These are phyloP conservation scores for Hipposideros larvatus DNA, from an alignment of 2,797 vertebrate species.

Conservation along the genomic window DNA sequence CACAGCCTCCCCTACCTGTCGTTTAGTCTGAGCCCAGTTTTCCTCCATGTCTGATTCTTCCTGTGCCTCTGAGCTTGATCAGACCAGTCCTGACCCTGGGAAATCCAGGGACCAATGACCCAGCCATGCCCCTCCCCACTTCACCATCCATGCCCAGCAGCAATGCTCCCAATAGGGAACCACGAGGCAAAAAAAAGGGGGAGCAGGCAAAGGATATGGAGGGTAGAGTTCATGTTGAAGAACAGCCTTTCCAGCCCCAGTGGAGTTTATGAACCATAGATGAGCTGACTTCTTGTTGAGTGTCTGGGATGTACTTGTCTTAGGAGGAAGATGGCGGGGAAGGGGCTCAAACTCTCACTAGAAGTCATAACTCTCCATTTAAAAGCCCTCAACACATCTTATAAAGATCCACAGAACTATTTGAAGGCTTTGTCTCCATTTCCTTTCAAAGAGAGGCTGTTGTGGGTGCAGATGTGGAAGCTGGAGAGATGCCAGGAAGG, in stretches of 20 bases:
- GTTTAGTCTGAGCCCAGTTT: neutral
- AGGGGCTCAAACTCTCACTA: neutral
- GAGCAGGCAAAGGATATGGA: neutral
- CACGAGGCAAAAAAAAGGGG: neutral
- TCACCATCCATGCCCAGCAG: neutral
- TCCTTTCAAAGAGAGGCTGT: constrained; percentile 48
- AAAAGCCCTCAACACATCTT: neutral
- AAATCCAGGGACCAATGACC: neutral
- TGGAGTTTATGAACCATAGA: neutral
- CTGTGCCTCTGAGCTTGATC: neutral
- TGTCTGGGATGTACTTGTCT: neutral
- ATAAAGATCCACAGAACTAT: constrained; percentile 44
- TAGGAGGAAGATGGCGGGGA: neutral
- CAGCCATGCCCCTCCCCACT: neutral
- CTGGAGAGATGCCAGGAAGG: neutral
- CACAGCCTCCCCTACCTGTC: neutral
- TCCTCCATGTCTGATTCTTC: neutral
- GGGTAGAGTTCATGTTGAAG: neutral
- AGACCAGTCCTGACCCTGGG: neutral
- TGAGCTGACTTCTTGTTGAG: neutral
- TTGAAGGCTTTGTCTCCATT: constrained; percentile 46
- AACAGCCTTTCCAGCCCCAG: neutral
- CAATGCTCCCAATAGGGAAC: neutral
- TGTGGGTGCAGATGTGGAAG: neutral
- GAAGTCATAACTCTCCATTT: constrained; percentile 43